Evolutionary conservation across 2,113 vertebrate species (phyloP).

Genomic region (Hystrix brachyura): DNA sequence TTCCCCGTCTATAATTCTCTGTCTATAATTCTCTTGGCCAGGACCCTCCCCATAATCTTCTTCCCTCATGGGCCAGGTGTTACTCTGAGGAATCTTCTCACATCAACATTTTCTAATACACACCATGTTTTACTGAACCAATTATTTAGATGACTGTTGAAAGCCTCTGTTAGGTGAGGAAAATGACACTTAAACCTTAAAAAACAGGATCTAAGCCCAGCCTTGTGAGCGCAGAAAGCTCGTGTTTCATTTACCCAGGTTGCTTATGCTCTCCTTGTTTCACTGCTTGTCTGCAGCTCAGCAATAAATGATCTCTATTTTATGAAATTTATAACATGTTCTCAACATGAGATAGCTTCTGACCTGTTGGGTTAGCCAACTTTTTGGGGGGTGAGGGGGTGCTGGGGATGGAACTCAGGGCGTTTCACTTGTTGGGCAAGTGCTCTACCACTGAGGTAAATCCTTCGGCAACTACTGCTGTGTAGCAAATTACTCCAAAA

Average conservation of each 20-base stretch:
- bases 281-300: background rate
- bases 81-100: background rate
- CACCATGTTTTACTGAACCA: background rate
- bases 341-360: background rate
- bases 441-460: too few species aligned
- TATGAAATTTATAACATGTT: background rate
- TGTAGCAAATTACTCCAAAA: slow-evolving; percentile 25
- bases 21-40: background rate
- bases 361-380: background rate
- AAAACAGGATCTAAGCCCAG: background rate
- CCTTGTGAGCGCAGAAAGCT: background rate
- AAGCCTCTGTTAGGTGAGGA: background rate
- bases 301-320: background rate
- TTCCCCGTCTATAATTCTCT: background rate
- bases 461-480: background rate
- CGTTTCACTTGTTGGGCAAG: too few species aligned
- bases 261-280: background rate
- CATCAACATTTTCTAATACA: background rate
- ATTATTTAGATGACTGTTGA: background rate
- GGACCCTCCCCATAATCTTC: background rate
- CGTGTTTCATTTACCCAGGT: background rate
- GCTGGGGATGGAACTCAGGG: too few species aligned
- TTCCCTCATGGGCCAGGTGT: background rate
- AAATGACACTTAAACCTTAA: background rate
- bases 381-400: too few species aligned